Evolutionary conservation across 2,113 vertebrate species (phyloP).

Genomic region (Apodemus speciosus): DNA sequence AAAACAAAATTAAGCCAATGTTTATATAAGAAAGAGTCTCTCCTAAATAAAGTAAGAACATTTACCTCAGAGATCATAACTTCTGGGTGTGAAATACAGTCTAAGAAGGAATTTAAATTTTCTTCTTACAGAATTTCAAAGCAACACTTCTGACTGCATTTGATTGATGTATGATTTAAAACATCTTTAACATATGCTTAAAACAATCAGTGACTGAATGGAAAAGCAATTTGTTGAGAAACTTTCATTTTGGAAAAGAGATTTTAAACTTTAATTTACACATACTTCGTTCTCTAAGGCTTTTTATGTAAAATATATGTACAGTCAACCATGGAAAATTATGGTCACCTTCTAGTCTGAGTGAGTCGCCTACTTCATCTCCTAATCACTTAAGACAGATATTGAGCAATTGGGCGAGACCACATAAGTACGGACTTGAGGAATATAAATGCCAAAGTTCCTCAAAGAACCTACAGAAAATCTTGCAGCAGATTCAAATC

Average conservation of each 20-base stretch:
- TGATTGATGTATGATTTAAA: slow-evolving; percentile 37
- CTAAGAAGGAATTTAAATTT: slow-evolving; percentile 25
- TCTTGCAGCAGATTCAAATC: slow-evolving; percentile 3
- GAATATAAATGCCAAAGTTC: background rate
- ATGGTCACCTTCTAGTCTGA: background rate
- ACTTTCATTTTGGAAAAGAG: slow-evolving; percentile 27
- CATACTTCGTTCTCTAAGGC: background rate
- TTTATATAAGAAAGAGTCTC: background rate
- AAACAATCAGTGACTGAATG: background rate
- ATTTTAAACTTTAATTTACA: background rate
- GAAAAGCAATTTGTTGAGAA: slow-evolving; percentile 48
- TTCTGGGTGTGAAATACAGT: slow-evolving; percentile 28
- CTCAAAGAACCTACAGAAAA: background rate
- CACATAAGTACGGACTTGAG: background rate
- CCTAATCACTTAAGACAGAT: background rate
- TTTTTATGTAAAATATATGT: background rate
- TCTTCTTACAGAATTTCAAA: slow-evolving; percentile 33
- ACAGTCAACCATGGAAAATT: background rate
- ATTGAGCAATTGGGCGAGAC: background rate
- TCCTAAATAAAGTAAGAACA: slow-evolving; percentile 24
- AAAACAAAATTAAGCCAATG: slow-evolving; percentile 34
- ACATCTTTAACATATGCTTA: slow-evolving; percentile 1
- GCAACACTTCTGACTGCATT: slow-evolving; percentile 2
- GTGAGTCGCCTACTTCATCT: background rate
- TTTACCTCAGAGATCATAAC: slow-evolving; percentile 21